These are phyloP conservation scores for Atethmia centrago DNA, from an alignment of 2,888 invertebrate species.

Conservation along the genomic window DNA sequence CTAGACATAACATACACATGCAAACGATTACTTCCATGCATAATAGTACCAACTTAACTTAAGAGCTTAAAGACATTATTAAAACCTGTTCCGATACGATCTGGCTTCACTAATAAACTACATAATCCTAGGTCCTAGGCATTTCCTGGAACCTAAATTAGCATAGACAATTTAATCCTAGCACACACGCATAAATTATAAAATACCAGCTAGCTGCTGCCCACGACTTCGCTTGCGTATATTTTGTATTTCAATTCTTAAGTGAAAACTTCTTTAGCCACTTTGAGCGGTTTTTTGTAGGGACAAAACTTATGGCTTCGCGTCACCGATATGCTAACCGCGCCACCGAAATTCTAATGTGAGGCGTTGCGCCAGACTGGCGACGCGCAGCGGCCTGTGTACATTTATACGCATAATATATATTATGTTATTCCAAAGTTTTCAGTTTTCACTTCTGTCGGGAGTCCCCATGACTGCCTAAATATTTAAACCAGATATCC, in stretches of 20 bases:
- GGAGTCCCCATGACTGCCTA: too few species aligned
- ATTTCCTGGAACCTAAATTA: constrained; percentile 52
- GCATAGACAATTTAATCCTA: constrained; percentile 39
- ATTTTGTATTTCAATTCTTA: too few species aligned
- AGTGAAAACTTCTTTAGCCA: too few species aligned
- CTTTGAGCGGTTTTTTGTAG: too few species aligned
- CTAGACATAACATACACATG: neutral
- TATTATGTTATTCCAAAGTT: too few species aligned
- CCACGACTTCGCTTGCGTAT: neutral
- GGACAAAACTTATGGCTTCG: too few species aligned
- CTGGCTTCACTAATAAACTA: constrained; percentile 34
- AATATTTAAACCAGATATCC: neutral
- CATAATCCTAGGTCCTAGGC: constrained; percentile 24
- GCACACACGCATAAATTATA: constrained; percentile 43
- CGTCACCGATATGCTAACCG: too few species aligned
- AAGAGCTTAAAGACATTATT: constrained; percentile 13
- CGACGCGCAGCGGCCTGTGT: too few species aligned
- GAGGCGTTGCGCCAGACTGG: too few species aligned
- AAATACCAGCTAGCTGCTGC: neutral
- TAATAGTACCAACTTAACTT: constrained; percentile 18
- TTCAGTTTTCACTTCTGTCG: too few species aligned
- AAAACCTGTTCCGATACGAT: constrained; percentile 42
- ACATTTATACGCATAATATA: too few species aligned
- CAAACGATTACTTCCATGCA: constrained; percentile 8
- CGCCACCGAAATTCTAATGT: too few species aligned